A percentile compares a stretch with the other conserved stretches of the same genome.
Evolutionary conservation across 2,113 vertebrate genomes (phyloP).

Genomic region (Kryptolebias marmoratus): DNA sequence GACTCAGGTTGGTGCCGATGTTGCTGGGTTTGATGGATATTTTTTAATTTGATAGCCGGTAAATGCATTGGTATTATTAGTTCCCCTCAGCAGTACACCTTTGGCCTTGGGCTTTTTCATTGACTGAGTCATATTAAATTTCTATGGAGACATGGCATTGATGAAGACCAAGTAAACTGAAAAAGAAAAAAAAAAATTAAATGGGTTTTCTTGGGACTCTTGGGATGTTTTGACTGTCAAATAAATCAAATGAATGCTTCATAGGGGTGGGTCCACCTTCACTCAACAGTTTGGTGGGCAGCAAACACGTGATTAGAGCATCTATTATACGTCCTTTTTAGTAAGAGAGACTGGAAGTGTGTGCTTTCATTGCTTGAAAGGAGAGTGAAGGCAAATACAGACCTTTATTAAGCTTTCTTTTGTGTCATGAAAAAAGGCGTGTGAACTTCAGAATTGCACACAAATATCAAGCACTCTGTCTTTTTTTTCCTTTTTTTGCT

Average conservation of each 20-base stretch:
- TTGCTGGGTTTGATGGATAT: background rate
- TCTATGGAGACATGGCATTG: background rate
- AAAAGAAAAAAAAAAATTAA: background rate
- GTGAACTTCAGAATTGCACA: slow-evolving; percentile 14
- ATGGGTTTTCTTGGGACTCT: slow-evolving; percentile 8
- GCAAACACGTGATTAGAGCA: background rate
- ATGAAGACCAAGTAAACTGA: background rate
- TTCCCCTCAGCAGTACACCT: background rate
- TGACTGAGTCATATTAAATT: background rate
- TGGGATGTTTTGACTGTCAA: background rate
- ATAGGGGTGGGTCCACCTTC: background rate
- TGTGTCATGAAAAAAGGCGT: slow-evolving; percentile 39
- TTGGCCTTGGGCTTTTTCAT: background rate
- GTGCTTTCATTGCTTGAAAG: slow-evolving; percentile 32
- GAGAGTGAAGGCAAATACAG: slow-evolving; percentile 50
- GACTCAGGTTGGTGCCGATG: background rate
- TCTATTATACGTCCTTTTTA: background rate
- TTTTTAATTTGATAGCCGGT: background rate
- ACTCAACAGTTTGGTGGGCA: background rate
- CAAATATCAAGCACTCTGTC: slow-evolving; percentile 1
- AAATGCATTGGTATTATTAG: background rate
- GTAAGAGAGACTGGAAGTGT: background rate
- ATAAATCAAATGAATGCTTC: background rate
- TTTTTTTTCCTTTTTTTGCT: slow-evolving; percentile 21
- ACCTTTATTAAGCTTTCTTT: slow-evolving; percentile 20